These are phyloP conservation scores for Oreortyx pictus DNA, from an alignment of 2,797 vertebrate genomes.

Conservation along the genomic window DNA sequence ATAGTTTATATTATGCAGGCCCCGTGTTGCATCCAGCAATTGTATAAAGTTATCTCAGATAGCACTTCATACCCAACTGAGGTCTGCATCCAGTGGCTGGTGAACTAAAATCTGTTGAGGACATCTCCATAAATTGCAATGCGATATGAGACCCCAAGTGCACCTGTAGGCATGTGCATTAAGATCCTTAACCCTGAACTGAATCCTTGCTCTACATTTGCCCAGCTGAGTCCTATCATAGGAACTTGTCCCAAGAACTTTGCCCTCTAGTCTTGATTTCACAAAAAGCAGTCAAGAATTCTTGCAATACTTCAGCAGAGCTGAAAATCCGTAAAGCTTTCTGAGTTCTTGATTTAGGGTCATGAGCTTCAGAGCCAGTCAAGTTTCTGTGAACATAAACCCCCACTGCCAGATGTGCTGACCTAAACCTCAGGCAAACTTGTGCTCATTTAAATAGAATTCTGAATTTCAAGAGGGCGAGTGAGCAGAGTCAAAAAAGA, in stretches of 20 bases:
- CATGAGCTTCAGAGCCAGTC: not conserved
- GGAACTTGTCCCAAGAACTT: not conserved
- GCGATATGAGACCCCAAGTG: not conserved
- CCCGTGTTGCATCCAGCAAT: not conserved
- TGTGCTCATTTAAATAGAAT: not conserved
- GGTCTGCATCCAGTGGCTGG: fast-evolving
- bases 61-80: not conserved
- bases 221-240: not conserved
- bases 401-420: not conserved
- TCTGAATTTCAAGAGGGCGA: not conserved
- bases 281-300: not conserved
- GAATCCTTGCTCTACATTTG: not conserved
- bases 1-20: not conserved
- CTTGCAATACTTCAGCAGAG: not conserved
- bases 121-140: not conserved
- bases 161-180: not conserved
- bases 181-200: not conserved
- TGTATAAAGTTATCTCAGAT: not conserved
- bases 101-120: not conserved
- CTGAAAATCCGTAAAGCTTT: not conserved
- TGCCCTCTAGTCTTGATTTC: not conserved
- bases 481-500: not conserved
- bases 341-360: not conserved
- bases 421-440: not conserved
- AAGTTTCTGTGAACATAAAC: not conserved